phyloP scores from a whole-genome alignment of 1,140 invertebrate genomes.

The Euura lappo region DNA sequence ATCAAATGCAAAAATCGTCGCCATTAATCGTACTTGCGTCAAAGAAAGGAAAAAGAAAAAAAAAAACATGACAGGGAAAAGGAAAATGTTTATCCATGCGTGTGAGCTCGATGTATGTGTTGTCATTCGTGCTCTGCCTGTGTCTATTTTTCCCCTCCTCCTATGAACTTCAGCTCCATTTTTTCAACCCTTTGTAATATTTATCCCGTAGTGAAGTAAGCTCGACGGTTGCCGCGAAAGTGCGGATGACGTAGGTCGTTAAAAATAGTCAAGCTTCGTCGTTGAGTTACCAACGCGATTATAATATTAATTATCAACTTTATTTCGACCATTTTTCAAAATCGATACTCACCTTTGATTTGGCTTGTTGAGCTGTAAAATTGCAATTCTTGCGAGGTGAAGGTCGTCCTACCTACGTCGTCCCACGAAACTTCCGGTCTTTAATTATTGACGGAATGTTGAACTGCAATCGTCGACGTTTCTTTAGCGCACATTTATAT shows the following conservation, averaged over 20 bases:
- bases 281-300: too few relatives aligned
- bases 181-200: conserved; percentile 23
- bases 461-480: neutral
- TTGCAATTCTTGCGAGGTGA: too few relatives aligned
- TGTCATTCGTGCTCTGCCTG: conserved; percentile 53
- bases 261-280: neutral
- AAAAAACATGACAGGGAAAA: too few relatives aligned
- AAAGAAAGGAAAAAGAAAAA: too few relatives aligned
- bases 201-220: conserved; percentile 14
- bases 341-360: too few relatives aligned
- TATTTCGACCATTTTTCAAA: too few relatives aligned
- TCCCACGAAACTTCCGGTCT: neutral
- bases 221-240: neutral
- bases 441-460: neutral
- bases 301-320: too few relatives aligned
- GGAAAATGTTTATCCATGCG: conserved; percentile 4
- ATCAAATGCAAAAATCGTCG: too few relatives aligned
- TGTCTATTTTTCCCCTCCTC: conserved; percentile 31
- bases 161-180: conserved; percentile 10
- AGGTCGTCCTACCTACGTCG: neutral
- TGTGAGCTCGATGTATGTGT: conserved; percentile 53
- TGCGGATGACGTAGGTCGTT: neutral
- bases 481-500: conserved; percentile 3
- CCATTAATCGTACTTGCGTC: too few relatives aligned
- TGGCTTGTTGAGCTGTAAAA: too few relatives aligned